Percentiles rank a stretch among this genome's conserved stretches.
These are phyloP conservation scores for Galerucella calmariensis DNA, from an alignment of 2,888 invertebrate genomes.

Conservation along the genomic window DNA sequence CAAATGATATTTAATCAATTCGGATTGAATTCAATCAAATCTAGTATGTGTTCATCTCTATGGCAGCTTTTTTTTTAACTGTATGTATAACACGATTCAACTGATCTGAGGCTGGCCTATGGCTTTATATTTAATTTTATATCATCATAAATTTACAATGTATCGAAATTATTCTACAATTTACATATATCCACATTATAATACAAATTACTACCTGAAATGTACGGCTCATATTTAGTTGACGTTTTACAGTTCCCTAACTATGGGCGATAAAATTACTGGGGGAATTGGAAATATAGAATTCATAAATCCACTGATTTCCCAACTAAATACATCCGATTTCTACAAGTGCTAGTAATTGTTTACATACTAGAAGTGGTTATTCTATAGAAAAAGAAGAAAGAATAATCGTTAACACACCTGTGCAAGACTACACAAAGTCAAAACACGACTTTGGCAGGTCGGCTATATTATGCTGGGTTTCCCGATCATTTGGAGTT, in stretches of 20 bases:
- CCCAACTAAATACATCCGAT: too few relatives aligned
- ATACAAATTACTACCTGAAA: constrained; percentile 56
- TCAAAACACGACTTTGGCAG: too few relatives aligned
- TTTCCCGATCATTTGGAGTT: too few relatives aligned
- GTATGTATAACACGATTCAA: neutral
- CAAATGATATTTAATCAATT: too few relatives aligned
- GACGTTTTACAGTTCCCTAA: constrained; percentile 54
- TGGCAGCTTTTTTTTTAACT: neutral
- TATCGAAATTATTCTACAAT: constrained; percentile 57
- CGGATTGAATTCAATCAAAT: too few relatives aligned
- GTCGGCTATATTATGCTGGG: too few relatives aligned
- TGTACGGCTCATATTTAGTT: constrained; percentile 54
- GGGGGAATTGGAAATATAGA: constrained; percentile 41
- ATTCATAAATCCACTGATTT: constrained; percentile 51
- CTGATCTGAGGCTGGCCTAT: constrained; percentile 12
- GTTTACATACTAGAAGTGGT: too few relatives aligned
- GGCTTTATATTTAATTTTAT: constrained; percentile 56
- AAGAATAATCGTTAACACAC: too few relatives aligned
- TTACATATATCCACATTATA: constrained; percentile 55
- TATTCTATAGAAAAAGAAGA: too few relatives aligned
- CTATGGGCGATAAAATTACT: constrained; percentile 54
- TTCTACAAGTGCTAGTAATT: too few relatives aligned
- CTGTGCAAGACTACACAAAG: too few relatives aligned
- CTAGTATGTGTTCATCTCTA: too few relatives aligned
- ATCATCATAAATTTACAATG: constrained; percentile 57